Conservation (phyloP, 1,140 invertebrate species). For the Sycobia sp. region DNA sequence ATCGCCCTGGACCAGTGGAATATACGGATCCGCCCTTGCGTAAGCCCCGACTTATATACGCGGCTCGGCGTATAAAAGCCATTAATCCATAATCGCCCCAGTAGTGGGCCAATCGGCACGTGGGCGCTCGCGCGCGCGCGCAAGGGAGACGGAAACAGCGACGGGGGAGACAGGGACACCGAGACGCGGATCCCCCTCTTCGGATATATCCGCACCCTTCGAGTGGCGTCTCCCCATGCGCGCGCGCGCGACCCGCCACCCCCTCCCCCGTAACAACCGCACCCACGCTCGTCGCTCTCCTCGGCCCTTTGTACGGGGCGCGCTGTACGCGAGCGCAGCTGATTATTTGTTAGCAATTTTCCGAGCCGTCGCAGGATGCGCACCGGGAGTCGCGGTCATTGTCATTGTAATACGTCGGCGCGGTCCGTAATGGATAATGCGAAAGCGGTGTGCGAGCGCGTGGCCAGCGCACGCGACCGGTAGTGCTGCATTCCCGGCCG, state of each 20-base stretch:
- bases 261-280: background rate
- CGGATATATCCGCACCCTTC: no score
- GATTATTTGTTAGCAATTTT: conserved; percentile 58
- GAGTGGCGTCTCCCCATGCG: background rate
- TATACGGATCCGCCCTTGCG: no score
- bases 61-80: conserved; percentile 14
- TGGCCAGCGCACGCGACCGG: conserved; percentile 45
- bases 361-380: conserved; percentile 45
- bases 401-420: conserved; percentile 53
- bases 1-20: background rate
- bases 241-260: background rate
- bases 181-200: background rate
- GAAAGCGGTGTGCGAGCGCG: conserved; percentile 40
- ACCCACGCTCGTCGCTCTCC: background rate
- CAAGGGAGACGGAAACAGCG: no score
- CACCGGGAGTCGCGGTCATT: conserved; percentile 49
- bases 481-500: conserved; percentile 31
- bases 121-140: background rate
- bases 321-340: background rate
- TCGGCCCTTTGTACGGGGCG: background rate
- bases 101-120: conserved; percentile 4
- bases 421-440: conserved; percentile 43
- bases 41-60: no score
- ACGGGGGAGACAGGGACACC: no score
- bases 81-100: conserved; percentile 21